A percentile compares a stretch with the other conserved stretches of the same genome.
Evolutionary conservation across 2,797 vertebrate species (phyloP).

Genomic region (Sebastolobus altivelis): DNA sequence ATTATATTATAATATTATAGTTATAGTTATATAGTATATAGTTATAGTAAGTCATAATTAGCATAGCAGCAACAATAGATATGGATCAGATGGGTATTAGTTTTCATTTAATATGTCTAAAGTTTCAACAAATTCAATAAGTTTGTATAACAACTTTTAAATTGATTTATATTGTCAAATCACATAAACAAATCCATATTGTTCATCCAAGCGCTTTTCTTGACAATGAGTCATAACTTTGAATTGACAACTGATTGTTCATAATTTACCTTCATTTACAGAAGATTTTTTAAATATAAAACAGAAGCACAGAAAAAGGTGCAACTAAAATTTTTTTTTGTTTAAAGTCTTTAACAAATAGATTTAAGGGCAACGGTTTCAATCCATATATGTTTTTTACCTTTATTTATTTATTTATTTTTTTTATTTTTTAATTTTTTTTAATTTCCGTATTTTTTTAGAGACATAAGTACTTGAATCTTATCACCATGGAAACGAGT

Average conservation of each 20-base stretch:
- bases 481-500: slow-evolving; percentile 58
- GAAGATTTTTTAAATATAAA: background rate
- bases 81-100: background rate
- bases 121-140: background rate
- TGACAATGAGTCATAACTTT: background rate
- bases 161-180: background rate
- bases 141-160: background rate
- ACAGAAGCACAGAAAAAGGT: background rate
- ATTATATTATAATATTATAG: too few species aligned
- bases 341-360: background rate
- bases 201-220: background rate
- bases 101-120: background rate
- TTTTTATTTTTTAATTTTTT: too few species aligned
- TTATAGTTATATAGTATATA: too few species aligned
- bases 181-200: background rate
- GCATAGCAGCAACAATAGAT: background rate
- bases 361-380: background rate
- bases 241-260: background rate
- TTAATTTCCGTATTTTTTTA: background rate
- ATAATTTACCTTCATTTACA: background rate
- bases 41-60: background rate
- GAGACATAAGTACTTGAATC: background rate
- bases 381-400: background rate
- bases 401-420: background rate
- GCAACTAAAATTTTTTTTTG: background rate